These are phyloP conservation scores for Drosophila borealis DNA, from an alignment of 2,888 invertebrate species.

Conservation along the genomic window DNA sequence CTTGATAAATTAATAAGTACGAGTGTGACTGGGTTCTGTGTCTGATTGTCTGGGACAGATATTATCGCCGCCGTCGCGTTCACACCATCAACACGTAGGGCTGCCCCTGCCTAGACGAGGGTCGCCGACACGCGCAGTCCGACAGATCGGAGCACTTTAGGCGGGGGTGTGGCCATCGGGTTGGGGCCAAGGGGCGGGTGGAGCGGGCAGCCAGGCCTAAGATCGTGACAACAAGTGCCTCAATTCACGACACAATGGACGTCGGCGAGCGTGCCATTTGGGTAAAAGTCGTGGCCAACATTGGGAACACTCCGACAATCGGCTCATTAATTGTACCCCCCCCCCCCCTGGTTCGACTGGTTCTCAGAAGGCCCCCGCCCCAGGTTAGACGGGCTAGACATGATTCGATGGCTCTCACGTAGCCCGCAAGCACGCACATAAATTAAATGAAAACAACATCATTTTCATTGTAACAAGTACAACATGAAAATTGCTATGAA, in stretches of 20 bases:
- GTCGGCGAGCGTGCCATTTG: conserved; percentile 14
- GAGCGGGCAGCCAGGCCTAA: background rate
- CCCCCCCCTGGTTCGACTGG: conserved; percentile 8
- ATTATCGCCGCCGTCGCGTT: conserved; percentile 58
- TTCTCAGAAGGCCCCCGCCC: conserved; percentile 32
- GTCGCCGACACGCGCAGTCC: conserved; percentile 63
- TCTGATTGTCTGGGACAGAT: conserved; percentile 34
- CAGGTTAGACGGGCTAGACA: background rate
- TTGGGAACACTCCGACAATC: conserved; percentile 27
- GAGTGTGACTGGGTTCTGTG: conserved; percentile 4
- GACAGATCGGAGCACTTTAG: conserved; percentile 4
- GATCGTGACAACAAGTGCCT: conserved; percentile 64
- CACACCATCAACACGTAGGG: conserved; percentile 56
- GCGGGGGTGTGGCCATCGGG: background rate
- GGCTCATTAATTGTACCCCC: conserved; percentile 25
- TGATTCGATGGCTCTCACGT: conserved; percentile 8
- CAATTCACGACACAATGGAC: conserved; percentile 49
- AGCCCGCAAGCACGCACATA: conserved; percentile 5
- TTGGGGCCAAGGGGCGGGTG: background rate
- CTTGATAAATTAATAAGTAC: conserved; percentile 19
- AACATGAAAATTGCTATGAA: background rate
- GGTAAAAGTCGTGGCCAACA: conserved; percentile 16
- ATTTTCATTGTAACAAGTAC: background rate
- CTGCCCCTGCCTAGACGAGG: conserved; percentile 46
- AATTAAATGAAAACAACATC: conserved; percentile 13